phyloP scores from a whole-genome alignment of 2,113 vertebrate genomes.

The Rhinichthys klamathensis region DNA sequence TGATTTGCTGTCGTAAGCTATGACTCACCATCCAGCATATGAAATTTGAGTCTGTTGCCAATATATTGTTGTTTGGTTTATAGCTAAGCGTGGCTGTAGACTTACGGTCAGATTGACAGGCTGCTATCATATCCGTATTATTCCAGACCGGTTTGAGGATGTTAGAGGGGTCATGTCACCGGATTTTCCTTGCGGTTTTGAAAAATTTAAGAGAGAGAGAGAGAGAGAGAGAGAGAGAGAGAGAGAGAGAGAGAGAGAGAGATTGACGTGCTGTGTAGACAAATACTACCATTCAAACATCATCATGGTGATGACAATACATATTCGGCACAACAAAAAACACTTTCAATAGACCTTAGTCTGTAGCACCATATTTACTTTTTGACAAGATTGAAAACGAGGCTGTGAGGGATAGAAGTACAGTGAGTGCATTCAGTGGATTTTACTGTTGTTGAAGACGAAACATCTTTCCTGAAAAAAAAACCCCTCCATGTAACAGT shows the following conservation, averaged over 20 bases:
- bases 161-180: neutral
- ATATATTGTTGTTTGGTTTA: neutral
- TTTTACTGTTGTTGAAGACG: neutral
- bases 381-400: neutral
- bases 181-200: neutral
- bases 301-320: neutral
- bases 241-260: neutral
- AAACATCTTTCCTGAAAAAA: neutral
- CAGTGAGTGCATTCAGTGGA: neutral
- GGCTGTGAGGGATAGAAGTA: neutral
- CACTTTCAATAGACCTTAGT: neutral
- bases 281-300: neutral
- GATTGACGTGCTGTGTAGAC: neutral
- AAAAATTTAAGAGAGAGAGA: neutral
- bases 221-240: neutral
- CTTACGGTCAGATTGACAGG: neutral
- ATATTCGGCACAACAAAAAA: neutral
- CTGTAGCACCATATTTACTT: neutral
- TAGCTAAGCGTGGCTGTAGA: neutral
- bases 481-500: neutral
- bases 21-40: conserved; percentile 39
- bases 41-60: conserved; percentile 21
- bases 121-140: neutral
- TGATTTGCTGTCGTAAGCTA: conserved; percentile 33
- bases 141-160: neutral